Percentiles rank a stretch among this genome's conserved stretches.
Conservation (phyloP, 1,140 invertebrate genomes). For the Halictus rubicundus region DNA sequence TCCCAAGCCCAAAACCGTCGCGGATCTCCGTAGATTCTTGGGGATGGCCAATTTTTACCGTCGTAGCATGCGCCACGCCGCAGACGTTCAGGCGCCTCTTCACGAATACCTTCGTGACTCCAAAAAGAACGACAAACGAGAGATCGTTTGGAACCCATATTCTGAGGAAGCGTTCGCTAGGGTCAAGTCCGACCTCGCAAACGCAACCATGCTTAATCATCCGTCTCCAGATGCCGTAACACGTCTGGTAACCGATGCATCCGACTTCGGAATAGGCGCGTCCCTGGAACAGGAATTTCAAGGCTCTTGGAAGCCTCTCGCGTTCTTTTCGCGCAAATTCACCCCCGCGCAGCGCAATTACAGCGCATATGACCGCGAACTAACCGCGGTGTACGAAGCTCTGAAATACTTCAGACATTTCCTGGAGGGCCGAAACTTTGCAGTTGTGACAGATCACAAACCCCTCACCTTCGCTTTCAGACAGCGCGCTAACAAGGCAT, state of each 20-base stretch:
- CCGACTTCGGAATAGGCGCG: constrained; percentile 5
- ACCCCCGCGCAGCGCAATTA: not conserved
- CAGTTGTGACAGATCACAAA: not conserved
- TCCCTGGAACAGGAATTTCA: not conserved
- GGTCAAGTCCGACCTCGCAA: constrained; percentile 66
- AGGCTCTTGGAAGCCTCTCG: not conserved
- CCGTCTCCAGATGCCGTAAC: not conserved
- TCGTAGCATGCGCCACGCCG: no score
- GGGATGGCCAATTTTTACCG: no score
- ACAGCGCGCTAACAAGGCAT: not conserved
- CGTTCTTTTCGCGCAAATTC: not conserved
- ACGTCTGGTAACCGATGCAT: not conserved
- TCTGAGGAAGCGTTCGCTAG: constrained; percentile 59
- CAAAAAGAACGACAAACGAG: no score
- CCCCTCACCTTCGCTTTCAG: not conserved
- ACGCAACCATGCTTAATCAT: not conserved
- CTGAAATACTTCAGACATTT: constrained; percentile 12
- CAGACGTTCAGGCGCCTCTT: no score
- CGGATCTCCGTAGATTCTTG: no score
- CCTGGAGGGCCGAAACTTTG: not conserved
- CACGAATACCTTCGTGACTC: no score
- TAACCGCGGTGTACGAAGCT: not conserved
- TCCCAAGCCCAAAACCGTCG: no score
- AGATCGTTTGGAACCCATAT: no score
- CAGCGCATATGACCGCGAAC: constrained; percentile 2